Base-by-base conservation (phyloP, 1,140 invertebrate species). In the Scylla paramamosain region DNA sequence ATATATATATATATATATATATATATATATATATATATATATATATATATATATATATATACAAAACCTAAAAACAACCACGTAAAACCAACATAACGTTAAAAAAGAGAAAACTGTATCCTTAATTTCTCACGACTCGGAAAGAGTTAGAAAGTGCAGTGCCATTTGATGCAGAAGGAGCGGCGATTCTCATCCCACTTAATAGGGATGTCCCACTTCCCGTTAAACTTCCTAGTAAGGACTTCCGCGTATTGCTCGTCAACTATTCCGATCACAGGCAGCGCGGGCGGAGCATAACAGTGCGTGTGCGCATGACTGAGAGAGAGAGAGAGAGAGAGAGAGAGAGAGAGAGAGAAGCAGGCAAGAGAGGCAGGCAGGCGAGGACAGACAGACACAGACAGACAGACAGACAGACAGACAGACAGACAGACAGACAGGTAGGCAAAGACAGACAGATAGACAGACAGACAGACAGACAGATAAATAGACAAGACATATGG, bases 191-290 rank as follows among this genome's bases (percentile, higher is more conserved):
- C 25, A 20, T 2, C 67, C 67, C 67, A n/a, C 67, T n/a, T 77
- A 77, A 77, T n/a, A 77, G 67, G 67, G 67, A 77, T 20, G 67
- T 77, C 67, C 67, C 25, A 77, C 67, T 77, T n/a, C 67, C 67
- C 67, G 67, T 77, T 77, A 77, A n/a, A 77, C 67, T 77, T 77
- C 52, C 52, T 7, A 77, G 67, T 77, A 77, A n/a, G 67, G 67
- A 77, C 67, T 77, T 77, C 67, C 67, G 67, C 67, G 67, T 77
- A n/a, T 77, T 25, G 67, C 10, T 77, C n/a, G 4, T 77, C 67
- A 77, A n/a, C 8, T 25, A 77, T 77, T 12, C 67, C 20, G 20
- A 12, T 88, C 87, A 88, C 32, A 39, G 87, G 39, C 32, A 88
- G 10, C 16, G 31, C 4, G 46, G 14, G 39, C 31, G 87, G 31